phyloP scores from a whole-genome alignment of 1,140 invertebrate species.

The Macrobrachium rosenbergii region DNA sequence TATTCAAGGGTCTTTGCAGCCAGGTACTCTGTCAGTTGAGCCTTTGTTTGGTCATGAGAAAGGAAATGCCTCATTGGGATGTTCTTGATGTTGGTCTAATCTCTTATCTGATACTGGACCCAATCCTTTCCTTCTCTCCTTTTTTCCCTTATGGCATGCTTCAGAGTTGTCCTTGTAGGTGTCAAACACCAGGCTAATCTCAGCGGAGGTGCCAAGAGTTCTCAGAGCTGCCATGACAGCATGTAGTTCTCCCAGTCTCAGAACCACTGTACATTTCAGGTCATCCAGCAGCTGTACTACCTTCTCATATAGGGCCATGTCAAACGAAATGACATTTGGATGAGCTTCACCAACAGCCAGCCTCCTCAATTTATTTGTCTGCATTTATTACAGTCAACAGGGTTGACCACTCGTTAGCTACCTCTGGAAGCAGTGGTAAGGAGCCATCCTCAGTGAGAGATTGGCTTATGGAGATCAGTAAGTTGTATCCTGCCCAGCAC shows the following conservation, averaged over 20 bases:
- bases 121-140: background rate
- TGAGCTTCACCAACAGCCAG: no score
- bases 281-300: conserved; percentile 30
- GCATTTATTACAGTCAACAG: conserved; percentile 54
- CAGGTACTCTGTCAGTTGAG: background rate
- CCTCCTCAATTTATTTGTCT: background rate
- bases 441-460: conserved; percentile 47
- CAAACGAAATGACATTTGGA: conserved; percentile 3
- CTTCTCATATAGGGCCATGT: conserved; percentile 41
- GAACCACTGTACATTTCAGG: conserved; percentile 20
- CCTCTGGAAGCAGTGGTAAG: conserved; percentile 61
- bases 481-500: conserved; percentile 58
- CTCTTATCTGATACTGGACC: conserved; percentile 3
- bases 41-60: background rate
- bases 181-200: conserved; percentile 10
- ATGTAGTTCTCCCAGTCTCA: conserved; percentile 1
- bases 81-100: conserved; percentile 7
- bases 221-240: background rate
- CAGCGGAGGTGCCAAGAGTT: conserved; percentile 9
- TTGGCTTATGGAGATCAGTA: conserved; percentile 45
- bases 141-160: conserved; percentile 6
- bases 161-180: conserved; percentile 14
- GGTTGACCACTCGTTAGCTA: conserved; percentile 64
- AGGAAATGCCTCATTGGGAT: conserved; percentile 10
- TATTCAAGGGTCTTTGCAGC: conserved; percentile 1